A percentile compares a stretch with the other conserved stretches of the same genome.
Conservation (phyloP, 1,140 invertebrate genomes). For the Elymnias hypermnestra region DNA sequence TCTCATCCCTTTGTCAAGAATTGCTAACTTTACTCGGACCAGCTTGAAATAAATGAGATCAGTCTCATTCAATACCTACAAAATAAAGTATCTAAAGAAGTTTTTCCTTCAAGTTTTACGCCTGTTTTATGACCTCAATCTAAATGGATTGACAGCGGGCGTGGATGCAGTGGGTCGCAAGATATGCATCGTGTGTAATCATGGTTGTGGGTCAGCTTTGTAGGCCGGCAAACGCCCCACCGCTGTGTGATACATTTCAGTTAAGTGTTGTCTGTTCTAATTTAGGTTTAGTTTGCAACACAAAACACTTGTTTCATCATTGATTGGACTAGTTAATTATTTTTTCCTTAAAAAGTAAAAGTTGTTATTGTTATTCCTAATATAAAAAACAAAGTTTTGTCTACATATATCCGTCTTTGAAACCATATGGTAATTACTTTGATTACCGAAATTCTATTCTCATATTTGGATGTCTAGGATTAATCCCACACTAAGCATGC, state of each 20-base stretch:
- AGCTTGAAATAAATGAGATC: no score
- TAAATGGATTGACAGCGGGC: constrained; percentile 7
- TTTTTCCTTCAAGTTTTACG: neutral
- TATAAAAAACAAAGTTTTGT: neutral
- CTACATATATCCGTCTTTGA: no score
- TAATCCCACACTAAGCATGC: no score
- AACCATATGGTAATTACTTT: no score
- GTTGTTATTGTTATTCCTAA: neutral
- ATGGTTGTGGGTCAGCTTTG: constrained; percentile 13
- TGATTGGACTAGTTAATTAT: no score
- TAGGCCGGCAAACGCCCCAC: neutral
- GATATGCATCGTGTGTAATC: constrained; percentile 16
- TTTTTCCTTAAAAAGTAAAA: no score
- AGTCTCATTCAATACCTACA: neutral
- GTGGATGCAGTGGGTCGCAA: constrained; percentile 9
- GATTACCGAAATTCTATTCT: no score
- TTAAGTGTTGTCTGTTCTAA: constrained; percentile 4
- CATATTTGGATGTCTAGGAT: no score
- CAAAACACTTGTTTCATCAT: no score
- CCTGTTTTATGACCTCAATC: neutral
- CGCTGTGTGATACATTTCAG: constrained; percentile 1
- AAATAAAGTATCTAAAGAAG: no score
- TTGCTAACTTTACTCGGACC: no score
- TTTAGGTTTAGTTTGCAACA: neutral
- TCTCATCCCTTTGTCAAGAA: no score